phyloP scores from a whole-genome alignment of 2,888 invertebrate genomes.

The Agriopis aurantiaria region DNA sequence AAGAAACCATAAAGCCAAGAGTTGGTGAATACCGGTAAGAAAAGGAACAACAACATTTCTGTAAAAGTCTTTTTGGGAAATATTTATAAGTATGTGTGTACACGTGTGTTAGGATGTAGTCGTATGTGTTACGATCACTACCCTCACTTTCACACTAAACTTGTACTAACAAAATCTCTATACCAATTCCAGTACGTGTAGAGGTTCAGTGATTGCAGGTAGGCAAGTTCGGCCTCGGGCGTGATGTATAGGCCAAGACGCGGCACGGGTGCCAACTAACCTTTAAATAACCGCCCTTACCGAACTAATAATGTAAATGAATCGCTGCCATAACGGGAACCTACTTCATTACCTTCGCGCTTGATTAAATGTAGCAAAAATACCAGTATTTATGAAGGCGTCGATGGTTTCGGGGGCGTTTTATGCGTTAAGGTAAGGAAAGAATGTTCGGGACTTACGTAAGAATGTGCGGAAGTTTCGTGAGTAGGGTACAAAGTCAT shows the following conservation, averaged over 20 bases:
- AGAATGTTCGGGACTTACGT: conserved; percentile 21
- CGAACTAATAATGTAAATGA: conserved; percentile 53
- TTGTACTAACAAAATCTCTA: conserved; percentile 13
- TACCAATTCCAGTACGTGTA: conserved; percentile 8
- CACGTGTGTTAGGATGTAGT: no score
- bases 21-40: no score
- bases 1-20: no score
- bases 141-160: no score
- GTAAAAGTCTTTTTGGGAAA: no score
- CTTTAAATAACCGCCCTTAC: conserved; percentile 53
- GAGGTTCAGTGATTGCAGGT: conserved; percentile 50
- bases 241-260: conserved; percentile 70
- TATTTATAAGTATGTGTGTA: no score
- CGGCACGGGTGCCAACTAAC: conserved; percentile 50
- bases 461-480: conserved; percentile 18
- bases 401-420: conserved; percentile 22
- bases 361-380: conserved; percentile 40
- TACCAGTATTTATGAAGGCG: conserved; percentile 27
- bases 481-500: conserved; percentile 17
- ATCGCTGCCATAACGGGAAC: conserved; percentile 40
- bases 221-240: conserved; percentile 54
- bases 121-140: no score
- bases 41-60: no score
- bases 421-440: conserved; percentile 16
- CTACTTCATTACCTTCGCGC: conserved; percentile 40